Evolutionary conservation across 2,113 vertebrate genomes (phyloP).

Genomic region (Eolophus roseicapilla): DNA sequence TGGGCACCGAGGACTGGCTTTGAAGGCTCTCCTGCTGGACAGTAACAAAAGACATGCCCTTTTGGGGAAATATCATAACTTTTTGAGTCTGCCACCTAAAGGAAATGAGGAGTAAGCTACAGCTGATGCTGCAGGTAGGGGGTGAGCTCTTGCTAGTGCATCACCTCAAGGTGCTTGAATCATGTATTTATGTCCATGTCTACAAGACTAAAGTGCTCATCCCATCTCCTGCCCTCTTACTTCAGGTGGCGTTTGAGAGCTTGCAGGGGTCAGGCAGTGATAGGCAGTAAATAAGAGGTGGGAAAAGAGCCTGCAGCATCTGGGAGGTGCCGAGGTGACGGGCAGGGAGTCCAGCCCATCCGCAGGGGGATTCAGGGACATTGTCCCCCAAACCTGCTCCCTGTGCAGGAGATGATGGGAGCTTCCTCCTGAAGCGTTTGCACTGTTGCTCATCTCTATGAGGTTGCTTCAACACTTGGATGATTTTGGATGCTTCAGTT

Average conservation of each 20-base stretch:
- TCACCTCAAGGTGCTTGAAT: background rate
- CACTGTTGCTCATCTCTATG: background rate
- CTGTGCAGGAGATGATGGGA: background rate
- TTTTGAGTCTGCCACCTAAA: background rate
- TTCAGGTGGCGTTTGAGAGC: background rate
- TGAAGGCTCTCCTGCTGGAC: background rate
- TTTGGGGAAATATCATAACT: background rate
- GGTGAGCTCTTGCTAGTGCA: background rate
- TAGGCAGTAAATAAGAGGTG: background rate
- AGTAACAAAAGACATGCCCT: background rate
- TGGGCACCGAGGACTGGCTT: background rate
- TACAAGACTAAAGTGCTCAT: background rate
- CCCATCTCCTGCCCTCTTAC: background rate
- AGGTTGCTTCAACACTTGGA: background rate
- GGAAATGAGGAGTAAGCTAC: background rate
- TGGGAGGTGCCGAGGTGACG: background rate
- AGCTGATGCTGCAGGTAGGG: background rate
- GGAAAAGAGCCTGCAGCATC: background rate
- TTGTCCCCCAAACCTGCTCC: background rate
- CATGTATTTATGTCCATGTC: background rate
- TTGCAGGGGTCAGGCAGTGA: background rate
- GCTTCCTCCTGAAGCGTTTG: background rate
- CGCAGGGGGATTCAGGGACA: rapidly evolving
- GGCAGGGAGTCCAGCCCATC: background rate
- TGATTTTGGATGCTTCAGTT: background rate